Percentiles rank a stretch among this genome's conserved stretches.
Conservation (phyloP, 2,113 vertebrate genomes). For the Neopipo cinnamomea region DNA sequence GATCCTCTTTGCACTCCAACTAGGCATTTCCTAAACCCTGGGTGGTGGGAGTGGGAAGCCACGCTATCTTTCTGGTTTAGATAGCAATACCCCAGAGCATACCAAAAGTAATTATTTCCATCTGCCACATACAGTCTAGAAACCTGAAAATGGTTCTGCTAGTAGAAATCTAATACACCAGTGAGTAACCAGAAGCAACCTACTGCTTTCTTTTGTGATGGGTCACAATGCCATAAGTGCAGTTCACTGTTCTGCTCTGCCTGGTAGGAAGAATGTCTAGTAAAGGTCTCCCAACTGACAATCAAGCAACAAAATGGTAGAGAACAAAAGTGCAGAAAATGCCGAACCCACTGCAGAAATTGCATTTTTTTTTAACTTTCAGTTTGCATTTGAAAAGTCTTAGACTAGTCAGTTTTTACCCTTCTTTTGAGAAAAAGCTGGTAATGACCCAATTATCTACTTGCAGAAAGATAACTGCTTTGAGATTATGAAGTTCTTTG, state of each 20-base stretch:
- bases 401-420: background rate
- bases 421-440: background rate
- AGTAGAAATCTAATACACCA: constrained; percentile 52
- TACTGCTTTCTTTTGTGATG: constrained; percentile 57
- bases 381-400: background rate
- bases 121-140: background rate
- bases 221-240: constrained; percentile 53
- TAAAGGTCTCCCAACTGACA: constrained; percentile 49
- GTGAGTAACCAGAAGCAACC: constrained; percentile 60
- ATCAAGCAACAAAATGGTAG: constrained; percentile 61
- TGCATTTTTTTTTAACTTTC: background rate
- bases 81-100: background rate
- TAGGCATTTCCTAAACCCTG: background rate
- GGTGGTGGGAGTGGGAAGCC: background rate
- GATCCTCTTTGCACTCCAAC: background rate
- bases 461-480: background rate
- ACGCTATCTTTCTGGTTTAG: background rate
- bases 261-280: constrained; percentile 68
- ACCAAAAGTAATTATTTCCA: constrained; percentile 17
- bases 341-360: background rate
- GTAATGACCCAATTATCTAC: background rate
- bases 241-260: constrained; percentile 74
- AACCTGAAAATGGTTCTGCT: constrained; percentile 53
- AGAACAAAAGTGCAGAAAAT: constrained; percentile 8
- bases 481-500: background rate